Base-by-base conservation (phyloP, 2,113 vertebrate genomes). In the Geococcyx californianus region DNA sequence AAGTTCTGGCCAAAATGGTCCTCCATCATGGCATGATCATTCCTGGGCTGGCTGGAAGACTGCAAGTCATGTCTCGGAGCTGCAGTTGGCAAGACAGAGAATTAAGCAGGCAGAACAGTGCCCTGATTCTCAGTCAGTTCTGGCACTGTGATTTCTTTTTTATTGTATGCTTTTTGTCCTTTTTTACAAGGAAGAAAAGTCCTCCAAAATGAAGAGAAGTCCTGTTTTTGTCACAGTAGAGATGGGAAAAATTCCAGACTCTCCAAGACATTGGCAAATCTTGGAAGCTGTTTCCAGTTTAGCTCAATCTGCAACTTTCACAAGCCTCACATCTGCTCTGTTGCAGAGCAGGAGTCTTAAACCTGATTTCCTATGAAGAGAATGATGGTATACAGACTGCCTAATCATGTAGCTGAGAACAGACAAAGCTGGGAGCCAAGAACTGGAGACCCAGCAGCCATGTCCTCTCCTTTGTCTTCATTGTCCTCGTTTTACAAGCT, bases 191-290 rank as follows among this genome's bases (percentile, higher is more conserved):
- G 26, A 36, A 88, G 20, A 86, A 93, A 86, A 96, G 51, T 64
- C 84, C 73, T 95, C 72, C 55, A 94, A 89, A 95, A 69, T 52
- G n/a, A 75, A 89, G 64, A 81, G 60, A 81, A 87, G 74, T 91
- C 70, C 51, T 84, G 64, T 13, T 93, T 95, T 92, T 89, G 90
- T 87, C 86, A 90, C 68, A 94, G 76, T 49, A 55, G 80, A 96
- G 52, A 75, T 51, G 73, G 80, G 84, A 95, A 90, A 74, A 21
- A 55, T 90, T 83, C 92, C 92, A 90, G 62, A 76, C 85, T 90
- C 92, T 93, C 52, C 89, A 84, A 93, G 89, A 92, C 52, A 84
- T 1, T 95, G 91, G 80, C 94, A 93, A 93, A 89, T 56, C 51
- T 33, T 62, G 47, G 83, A 96, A 95, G 42, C 8, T 84, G 21